Conservation (phyloP, 37 sponge, comb jelly and placozoan genomes). For the Hormiphora californensis region DNA sequence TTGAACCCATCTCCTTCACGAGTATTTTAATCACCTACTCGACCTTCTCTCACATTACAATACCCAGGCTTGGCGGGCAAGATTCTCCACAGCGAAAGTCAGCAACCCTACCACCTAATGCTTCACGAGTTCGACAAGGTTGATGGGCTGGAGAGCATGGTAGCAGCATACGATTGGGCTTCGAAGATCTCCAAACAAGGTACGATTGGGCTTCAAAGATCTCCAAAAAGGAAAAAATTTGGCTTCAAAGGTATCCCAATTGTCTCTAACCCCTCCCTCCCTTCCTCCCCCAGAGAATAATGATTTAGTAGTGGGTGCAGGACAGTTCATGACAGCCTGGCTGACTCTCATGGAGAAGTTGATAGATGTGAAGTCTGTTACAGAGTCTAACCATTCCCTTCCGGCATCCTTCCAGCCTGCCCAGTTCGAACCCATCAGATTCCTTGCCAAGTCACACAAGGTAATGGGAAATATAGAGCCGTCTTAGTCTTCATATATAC, state of each 20-base stretch:
- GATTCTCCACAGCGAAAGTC: conserved; percentile 62
- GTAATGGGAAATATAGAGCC: no score
- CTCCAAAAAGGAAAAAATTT: neutral
- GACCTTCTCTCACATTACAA: neutral
- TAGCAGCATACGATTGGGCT: conserved; percentile 36
- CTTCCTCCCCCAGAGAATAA: neutral
- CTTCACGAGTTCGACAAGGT: conserved; percentile 70
- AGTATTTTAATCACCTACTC: neutral
- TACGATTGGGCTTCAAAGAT: neutral
- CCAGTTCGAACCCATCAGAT: conserved; percentile 77
- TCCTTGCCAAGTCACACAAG: conserved; percentile 84
- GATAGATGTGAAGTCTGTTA: conserved; percentile 66
- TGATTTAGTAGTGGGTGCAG: conserved; percentile 7
- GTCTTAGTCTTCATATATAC: no score
- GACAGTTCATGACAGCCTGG: conserved; percentile 84
- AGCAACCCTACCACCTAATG: conserved; percentile 83
- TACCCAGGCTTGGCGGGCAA: conserved; percentile 9
- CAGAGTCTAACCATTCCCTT: conserved; percentile 70
- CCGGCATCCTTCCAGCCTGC: conserved; percentile 57
- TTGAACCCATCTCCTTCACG: no score
- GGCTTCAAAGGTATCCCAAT: neutral
- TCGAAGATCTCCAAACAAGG: conserved; percentile 41
- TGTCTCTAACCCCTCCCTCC: neutral
- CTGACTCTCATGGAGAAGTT: conserved; percentile 78
- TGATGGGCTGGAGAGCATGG: conserved; percentile 65